Evolutionary conservation across 1,140 invertebrate genomes (phyloP), one percentile per base, ranked within the genome.

Genomic region (Globodera ellingtonae): DNA sequence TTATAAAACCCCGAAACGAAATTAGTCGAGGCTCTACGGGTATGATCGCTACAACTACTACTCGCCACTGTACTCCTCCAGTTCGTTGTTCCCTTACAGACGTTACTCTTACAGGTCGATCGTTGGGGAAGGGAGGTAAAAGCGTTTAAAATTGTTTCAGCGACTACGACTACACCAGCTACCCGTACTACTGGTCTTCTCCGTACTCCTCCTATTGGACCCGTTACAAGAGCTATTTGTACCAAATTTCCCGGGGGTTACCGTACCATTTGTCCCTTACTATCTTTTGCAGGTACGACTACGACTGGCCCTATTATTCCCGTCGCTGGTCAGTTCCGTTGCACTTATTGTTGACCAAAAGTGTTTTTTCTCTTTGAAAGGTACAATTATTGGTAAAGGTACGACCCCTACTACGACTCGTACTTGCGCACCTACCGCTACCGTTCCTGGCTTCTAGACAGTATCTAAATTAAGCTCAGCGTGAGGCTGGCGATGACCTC

Each of bases 111-210:
- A 83, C 48, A 69, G 59, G 67, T 70, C 24, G 24, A n/a, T 10
- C 1, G 73, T 77, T 3, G 44, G 48, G 44, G 48, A 15, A 7
- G 44, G 44, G 44, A 15, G 69, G 48, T 15, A 50, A 70, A 46
- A 46, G 69, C 44, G 4, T 15, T 74, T 35, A 13, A 24, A 46
- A 13, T 67, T 67, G n/a, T 70, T 79, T 79, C 72, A 85, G 83
- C 50, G 80, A 81, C 81, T 84, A 85, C 50, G 80, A 81, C 81
- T 84, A 85, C 46, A 47, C 85, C 9, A 46, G 81, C 74, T 85
- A 82, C 66, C 81, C 81, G 15, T 83, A 83, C 65, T 83, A 81
- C 50, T 81, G 66, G 35, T 73, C 66, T n/a, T 79, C 46, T 13
- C 75, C 81, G 9, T 84, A 77, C 50, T 75, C 50, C 35, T 75